phyloP scores from a whole-genome alignment of 2,797 vertebrate species.

The Argentina silus region DNA sequence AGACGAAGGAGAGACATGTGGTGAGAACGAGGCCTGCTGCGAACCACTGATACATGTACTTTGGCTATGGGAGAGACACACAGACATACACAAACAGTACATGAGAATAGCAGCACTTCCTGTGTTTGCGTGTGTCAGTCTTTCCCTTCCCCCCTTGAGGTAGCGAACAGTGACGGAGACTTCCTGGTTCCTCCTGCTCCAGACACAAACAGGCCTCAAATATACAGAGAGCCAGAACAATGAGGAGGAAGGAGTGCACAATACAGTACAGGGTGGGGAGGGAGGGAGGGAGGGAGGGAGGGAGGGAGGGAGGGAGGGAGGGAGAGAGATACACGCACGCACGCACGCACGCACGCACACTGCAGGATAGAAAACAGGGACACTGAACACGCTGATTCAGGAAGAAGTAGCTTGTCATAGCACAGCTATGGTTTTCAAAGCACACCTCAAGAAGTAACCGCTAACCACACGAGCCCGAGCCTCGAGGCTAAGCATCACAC shows the following conservation, averaged over 20 bases:
- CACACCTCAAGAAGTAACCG: no score
- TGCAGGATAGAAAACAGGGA: no score
- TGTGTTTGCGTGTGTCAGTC: slow-evolving; percentile 57
- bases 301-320: slow-evolving; percentile 1
- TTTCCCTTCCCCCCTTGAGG: slow-evolving; percentile 39
- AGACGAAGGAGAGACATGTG: slow-evolving; percentile 1
- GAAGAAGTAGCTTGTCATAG: no score
- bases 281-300: background rate
- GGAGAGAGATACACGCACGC: background rate
- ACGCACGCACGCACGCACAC: slow-evolving; percentile 3
- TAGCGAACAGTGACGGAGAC: slow-evolving; percentile 33
- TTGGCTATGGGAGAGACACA: background rate
- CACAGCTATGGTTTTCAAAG: no score
- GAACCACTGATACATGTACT: background rate
- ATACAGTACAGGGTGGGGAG: slow-evolving; percentile 29
- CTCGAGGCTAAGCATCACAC: background rate
- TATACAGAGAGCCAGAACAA: slow-evolving; percentile 49
- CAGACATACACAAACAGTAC: background rate
- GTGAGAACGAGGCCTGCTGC: background rate
- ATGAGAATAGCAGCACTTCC: slow-evolving; percentile 45
- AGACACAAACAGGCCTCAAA: slow-evolving; percentile 14
- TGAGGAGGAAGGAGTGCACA: slow-evolving; percentile 46
- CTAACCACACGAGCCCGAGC: background rate
- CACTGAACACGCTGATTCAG: no score
- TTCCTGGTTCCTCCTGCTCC: slow-evolving; percentile 53